Evolutionary conservation across 1,140 invertebrate genomes (phyloP).

Genomic region (Trissolcus basalis): DNA sequence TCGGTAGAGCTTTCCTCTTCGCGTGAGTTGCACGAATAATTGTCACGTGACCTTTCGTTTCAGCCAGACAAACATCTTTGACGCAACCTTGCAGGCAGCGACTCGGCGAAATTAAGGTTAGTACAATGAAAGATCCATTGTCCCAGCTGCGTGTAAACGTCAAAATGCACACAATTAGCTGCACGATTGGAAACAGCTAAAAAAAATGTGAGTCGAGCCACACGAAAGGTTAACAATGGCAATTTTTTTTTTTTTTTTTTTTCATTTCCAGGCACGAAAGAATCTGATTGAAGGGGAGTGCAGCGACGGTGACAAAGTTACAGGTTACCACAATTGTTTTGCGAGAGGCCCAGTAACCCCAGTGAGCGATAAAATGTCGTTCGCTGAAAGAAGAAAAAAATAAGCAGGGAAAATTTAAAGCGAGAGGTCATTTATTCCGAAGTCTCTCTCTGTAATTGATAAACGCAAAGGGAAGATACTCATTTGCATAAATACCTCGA

Average conservation of each 20-base stretch:
- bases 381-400: no score
- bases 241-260: conserved; percentile 6
- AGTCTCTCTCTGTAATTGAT: no score
- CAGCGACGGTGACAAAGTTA: conserved; percentile 43
- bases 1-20: background rate
- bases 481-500: no score
- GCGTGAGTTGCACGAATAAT: background rate
- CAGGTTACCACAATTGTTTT: conserved; percentile 35
- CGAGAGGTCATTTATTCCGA: no score
- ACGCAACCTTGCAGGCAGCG: background rate
- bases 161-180: conserved; percentile 64
- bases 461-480: no score
- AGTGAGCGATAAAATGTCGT: conserved; percentile 6
- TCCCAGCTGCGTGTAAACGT: conserved; percentile 58
- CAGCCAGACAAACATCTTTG: background rate
- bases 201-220: conserved; percentile 58
- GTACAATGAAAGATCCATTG: conserved; percentile 21
- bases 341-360: conserved; percentile 42
- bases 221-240: conserved; percentile 52
- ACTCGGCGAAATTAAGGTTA: conserved; percentile 18
- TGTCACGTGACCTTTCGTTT: conserved; percentile 11
- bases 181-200: conserved; percentile 58
- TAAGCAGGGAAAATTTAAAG: no score
- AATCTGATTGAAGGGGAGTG: conserved; percentile 58
- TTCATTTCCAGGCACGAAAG: conserved; percentile 50